Base-by-base conservation (phyloP, 2,113 vertebrate species). In the Tenrec ecaudatus region DNA sequence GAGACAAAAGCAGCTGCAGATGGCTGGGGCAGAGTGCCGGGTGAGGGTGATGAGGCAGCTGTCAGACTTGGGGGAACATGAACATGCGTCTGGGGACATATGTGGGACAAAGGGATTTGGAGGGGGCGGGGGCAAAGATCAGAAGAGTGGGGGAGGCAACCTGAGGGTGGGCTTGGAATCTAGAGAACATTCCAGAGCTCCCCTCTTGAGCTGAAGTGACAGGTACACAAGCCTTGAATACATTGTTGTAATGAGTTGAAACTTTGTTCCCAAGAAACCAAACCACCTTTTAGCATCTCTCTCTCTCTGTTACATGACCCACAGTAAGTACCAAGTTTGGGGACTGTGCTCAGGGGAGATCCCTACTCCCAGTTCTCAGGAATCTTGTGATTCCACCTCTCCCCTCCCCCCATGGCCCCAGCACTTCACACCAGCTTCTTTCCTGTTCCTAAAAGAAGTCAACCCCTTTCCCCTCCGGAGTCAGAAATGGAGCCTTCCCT, bases 1-100 rank as follows among this genome's bases (percentile, higher is more conserved):
- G 4, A 9, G 64, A 66, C n/a, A 47, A 76, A 85, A 87, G 90
- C 92, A 95, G 95, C 94, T 97, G 89, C 82, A 15, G 60, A 40
- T 78, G 62, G 68, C 53, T 83, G 78, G 91, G 82, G 47, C 47
- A 53, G 47, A 53, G 47, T 53, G 47, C 47, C 29, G 68, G 25
- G 83, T 68, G 85, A 64, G 38, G 33, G 78, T 33, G 62, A 1
- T 0, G 19, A 73, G 64, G 62, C 94, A 94, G 93, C 95, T 91
- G 97, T 89, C 3, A 75, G 2, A 47, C 8, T 0, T 19, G 2
- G 15, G 47, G 89, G 58, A 53, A 53, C 43, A 47, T 47, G 43
- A 47, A 47, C 47, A 10, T 23, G 40, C 22, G 33, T 43, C 12
- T 60, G 3, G 0, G 43, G 64, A 29, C 73, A 86, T 17, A 60